Conservation (phyloP, 2,113 vertebrate genomes). For the Prinia subflava region DNA sequence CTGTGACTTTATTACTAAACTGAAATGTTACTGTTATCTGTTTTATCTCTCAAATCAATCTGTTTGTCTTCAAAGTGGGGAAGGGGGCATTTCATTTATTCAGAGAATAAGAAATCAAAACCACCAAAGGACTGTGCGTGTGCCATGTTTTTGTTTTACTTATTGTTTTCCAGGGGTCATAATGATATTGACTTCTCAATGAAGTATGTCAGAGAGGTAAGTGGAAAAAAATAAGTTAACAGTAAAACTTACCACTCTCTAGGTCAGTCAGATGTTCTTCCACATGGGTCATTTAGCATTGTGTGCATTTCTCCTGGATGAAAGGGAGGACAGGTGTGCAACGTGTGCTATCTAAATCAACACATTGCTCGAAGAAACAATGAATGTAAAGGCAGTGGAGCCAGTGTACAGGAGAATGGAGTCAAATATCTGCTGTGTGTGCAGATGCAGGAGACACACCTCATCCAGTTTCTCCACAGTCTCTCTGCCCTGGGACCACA, state of each 20-base stretch:
- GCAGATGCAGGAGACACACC: neutral
- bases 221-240: neutral
- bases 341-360: neutral
- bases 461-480: neutral
- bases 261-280: neutral
- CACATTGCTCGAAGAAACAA: neutral
- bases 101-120: neutral
- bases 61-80: neutral
- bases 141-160: neutral
- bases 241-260: neutral
- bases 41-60: neutral
- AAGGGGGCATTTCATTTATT: neutral
- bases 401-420: neutral
- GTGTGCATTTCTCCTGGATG: neutral
- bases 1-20: neutral
- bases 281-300: neutral
- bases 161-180: neutral
- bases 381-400: rapidly evolving
- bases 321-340: neutral
- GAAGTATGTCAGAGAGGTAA: neutral
- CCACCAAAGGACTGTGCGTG: rapidly evolving
- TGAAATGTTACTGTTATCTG: neutral
- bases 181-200: neutral
- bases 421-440: neutral
- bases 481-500: neutral